These are phyloP conservation scores for Iphiclides podalirius DNA, from an alignment of 2,888 invertebrate species.

Conservation along the genomic window DNA sequence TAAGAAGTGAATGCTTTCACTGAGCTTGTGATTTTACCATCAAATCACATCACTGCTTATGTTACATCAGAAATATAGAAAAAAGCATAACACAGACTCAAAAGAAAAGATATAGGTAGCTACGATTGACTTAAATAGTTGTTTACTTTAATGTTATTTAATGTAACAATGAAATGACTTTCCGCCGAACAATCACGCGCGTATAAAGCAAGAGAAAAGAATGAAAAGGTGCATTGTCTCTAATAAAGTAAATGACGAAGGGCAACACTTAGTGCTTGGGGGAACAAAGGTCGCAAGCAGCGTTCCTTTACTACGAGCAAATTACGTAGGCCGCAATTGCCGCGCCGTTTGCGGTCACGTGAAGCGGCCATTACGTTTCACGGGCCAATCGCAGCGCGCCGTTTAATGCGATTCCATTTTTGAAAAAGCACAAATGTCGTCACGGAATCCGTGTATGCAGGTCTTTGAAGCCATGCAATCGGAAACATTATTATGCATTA, in stretches of 20 bases:
- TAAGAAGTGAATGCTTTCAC: too few species aligned
- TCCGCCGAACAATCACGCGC: neutral
- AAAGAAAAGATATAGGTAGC: too few species aligned
- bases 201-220: neutral
- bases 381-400: conserved; percentile 63
- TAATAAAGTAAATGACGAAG: conserved; percentile 23
- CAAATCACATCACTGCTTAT: too few species aligned
- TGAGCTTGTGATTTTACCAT: too few species aligned
- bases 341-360: conserved; percentile 76
- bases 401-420: conserved; percentile 70
- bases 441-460: conserved; percentile 36
- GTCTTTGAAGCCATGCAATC: neutral
- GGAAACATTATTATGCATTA: too few species aligned
- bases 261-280: conserved; percentile 17
- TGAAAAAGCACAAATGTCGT: conserved; percentile 51
- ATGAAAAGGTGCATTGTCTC: conserved; percentile 15
- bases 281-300: conserved; percentile 23
- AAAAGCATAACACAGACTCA: too few species aligned
- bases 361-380: conserved; percentile 68
- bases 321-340: conserved; percentile 48
- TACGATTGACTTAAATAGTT: too few species aligned
- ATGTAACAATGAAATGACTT: neutral
- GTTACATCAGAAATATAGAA: too few species aligned
- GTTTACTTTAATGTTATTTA: too few species aligned
- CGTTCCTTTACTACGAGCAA: conserved; percentile 43